Evolutionary conservation across 92 coral and sea anemone species (phyloP).

Genomic region (Siderastrea radians): DNA sequence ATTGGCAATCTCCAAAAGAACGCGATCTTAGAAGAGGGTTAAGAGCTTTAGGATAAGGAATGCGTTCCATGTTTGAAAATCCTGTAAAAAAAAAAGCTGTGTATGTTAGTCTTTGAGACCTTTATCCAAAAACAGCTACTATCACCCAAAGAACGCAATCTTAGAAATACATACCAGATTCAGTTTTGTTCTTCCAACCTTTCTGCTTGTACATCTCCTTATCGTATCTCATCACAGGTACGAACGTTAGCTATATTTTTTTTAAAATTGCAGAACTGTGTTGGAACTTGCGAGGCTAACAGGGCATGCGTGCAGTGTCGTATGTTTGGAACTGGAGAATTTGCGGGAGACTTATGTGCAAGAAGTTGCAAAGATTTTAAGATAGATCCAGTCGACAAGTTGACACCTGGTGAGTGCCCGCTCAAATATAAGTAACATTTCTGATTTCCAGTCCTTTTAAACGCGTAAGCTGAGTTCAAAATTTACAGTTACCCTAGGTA

Average conservation of each 20-base stretch:
- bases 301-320: constrained; percentile 92
- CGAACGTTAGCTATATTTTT: neutral
- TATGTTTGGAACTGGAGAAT: constrained; percentile 78
- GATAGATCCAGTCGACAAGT: constrained; percentile 78
- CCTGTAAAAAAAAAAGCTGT: no score
- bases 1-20: no score
- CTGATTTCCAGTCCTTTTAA: no score
- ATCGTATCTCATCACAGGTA: neutral
- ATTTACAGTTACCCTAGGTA: no score
- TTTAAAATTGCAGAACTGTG: constrained; percentile 73
- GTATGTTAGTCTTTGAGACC: no score
- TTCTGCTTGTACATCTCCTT: neutral
- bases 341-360: constrained; percentile 55
- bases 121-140: no score
- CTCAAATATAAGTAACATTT: no score
- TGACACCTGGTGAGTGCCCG: constrained; percentile 44
- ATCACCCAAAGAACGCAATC: no score
- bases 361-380: constrained; percentile 68
- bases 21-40: neutral
- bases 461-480: no score
- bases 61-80: neutral
- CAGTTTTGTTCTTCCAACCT: neutral
- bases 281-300: constrained; percentile 74
- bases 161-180: no score
- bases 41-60: neutral